phyloP scores from a whole-genome alignment of 2,888 invertebrate genomes.

The Drosophila mulleri region DNA sequence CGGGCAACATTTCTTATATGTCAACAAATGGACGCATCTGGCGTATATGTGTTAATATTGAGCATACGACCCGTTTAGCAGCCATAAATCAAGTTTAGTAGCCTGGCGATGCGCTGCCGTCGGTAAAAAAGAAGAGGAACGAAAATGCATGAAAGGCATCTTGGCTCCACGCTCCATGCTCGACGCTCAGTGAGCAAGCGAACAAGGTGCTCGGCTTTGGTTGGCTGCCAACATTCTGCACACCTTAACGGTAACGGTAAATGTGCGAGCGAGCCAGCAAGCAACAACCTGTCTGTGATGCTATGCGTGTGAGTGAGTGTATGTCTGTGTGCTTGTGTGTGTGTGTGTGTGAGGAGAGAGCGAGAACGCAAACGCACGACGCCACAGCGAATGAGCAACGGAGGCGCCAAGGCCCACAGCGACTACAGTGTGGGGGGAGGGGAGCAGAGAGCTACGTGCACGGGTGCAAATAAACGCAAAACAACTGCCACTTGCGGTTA shows the following conservation, averaged over 20 bases:
- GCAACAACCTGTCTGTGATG: conserved; percentile 73
- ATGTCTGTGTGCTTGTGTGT: conserved; percentile 14
- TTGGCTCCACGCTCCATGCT: conserved; percentile 9
- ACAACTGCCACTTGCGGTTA: conserved; percentile 82
- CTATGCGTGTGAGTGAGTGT: conserved; percentile 32
- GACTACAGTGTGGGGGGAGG: neutral
- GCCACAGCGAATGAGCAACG: conserved; percentile 73
- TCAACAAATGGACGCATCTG: conserved; percentile 7
- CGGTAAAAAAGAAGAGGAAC: conserved; percentile 58
- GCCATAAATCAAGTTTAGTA: conserved; percentile 37
- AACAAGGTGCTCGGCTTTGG: conserved; percentile 82
- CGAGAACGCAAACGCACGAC: conserved; percentile 71
- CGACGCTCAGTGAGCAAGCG: conserved; percentile 56
- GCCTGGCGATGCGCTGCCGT: conserved; percentile 62
- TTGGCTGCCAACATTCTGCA: conserved; percentile 84
- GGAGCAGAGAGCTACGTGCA: conserved; percentile 2
- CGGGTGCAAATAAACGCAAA: conserved; percentile 59
- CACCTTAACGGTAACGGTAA: conserved; percentile 80
- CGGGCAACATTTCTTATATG: neutral
- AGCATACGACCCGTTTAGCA: conserved; percentile 25
- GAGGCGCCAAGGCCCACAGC: conserved; percentile 36
- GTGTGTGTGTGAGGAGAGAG: conserved; percentile 58
- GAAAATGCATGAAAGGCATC: conserved; percentile 1
- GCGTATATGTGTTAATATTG: conserved; percentile 26
- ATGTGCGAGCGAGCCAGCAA: conserved; percentile 71